phyloP scores from a whole-genome alignment of 2,113 vertebrate genomes.

The Pituophis catenifer region DNA sequence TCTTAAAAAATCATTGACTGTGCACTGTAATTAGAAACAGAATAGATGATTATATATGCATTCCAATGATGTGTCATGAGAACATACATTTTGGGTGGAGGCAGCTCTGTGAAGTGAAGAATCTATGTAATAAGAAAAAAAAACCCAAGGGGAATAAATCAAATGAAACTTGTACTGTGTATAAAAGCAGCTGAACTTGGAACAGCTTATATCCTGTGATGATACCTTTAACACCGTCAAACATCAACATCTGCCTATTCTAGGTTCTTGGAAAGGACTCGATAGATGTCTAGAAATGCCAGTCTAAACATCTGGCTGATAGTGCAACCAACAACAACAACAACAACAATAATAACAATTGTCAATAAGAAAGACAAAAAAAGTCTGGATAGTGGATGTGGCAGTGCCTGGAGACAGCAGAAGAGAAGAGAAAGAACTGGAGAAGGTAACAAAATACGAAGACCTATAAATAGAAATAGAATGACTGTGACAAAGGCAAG shows the following conservation, averaged over 20 bases:
- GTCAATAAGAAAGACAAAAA: too few species aligned
- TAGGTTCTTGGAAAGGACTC: not conserved
- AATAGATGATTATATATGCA: constrained; percentile 29
- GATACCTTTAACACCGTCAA: not conserved
- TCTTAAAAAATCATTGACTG: not conserved
- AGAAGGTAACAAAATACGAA: too few species aligned
- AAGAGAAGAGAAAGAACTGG: too few species aligned
- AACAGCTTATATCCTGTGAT: not conserved
- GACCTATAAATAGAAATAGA: too few species aligned
- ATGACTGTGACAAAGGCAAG: too few species aligned
- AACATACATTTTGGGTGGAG: constrained; percentile 39
- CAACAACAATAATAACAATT: too few species aligned
- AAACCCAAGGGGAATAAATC: not conserved
- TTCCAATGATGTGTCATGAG: constrained; percentile 33
- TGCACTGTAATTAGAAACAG: constrained; percentile 19
- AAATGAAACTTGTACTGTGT: constrained; percentile 4
- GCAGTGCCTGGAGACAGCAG: too few species aligned
- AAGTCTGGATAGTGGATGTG: too few species aligned
- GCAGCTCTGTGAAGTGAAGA: not conserved
- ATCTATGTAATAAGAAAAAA: constrained; percentile 19
- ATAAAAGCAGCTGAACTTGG: not conserved
- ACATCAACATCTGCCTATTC: not conserved
- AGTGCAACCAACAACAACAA: too few species aligned
- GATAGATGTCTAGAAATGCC: not conserved
- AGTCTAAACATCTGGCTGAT: not conserved